These are phyloP conservation scores for Coelogynopora nodosa DNA, from an alignment of 2,888 invertebrate species.

Conservation along the genomic window DNA sequence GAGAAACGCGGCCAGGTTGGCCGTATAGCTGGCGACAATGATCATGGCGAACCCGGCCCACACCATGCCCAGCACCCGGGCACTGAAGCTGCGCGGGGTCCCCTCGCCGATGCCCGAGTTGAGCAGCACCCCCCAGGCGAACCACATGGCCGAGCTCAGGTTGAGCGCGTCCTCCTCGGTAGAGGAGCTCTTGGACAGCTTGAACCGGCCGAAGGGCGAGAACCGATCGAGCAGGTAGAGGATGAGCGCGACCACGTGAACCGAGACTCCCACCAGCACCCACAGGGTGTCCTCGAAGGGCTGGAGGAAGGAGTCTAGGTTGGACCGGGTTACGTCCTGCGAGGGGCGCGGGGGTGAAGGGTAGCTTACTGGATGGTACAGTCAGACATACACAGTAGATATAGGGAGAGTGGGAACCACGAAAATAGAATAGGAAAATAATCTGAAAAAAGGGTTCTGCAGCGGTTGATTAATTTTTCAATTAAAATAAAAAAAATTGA, in stretches of 20 bases:
- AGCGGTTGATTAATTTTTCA: no score
- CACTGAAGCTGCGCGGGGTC: conserved; percentile 92
- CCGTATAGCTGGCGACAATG: conserved; percentile 98
- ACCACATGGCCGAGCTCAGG: conserved; percentile 97
- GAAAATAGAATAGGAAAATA: no score
- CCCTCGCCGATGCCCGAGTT: conserved; percentile 99
- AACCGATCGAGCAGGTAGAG: conserved; percentile 84
- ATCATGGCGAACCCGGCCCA: conserved; percentile 99
- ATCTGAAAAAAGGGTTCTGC: no score
- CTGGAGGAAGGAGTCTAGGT: conserved; percentile 95
- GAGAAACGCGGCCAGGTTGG: conserved; percentile 96
- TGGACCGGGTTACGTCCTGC: conserved; percentile 88
- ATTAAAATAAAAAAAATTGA: no score
- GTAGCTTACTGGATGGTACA: no score
- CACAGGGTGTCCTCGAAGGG: conserved; percentile 97
- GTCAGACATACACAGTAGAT: no score
- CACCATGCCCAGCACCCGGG: conserved; percentile 95
- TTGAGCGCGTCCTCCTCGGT: conserved; percentile 96
- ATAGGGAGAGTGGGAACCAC: no score
- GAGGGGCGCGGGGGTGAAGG: no score
- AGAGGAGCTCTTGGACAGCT: conserved; percentile 55
- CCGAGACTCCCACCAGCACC: conserved; percentile 96
- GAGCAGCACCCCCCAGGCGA: conserved; percentile 96
- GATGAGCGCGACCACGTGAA: conserved; percentile 93
- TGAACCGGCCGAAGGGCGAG: conserved; percentile 74